A percentile compares a stretch with the other conserved stretches of the same genome.
Evolutionary conservation across 2,113 vertebrate genomes (phyloP).

Genomic region (Condylura cristata): DNA sequence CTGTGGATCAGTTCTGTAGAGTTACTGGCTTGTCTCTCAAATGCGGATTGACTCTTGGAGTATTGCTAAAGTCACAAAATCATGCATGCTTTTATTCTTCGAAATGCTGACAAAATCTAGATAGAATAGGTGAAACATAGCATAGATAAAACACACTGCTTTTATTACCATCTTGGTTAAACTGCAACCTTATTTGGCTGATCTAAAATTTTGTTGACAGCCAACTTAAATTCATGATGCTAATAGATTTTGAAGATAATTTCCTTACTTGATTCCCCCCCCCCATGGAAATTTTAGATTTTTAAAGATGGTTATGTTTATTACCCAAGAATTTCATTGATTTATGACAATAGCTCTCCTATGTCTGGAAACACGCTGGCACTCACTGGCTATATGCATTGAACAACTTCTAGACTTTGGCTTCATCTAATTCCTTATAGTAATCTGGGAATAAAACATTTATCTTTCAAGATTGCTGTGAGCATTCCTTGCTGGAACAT

Average conservation of each 20-base stretch:
- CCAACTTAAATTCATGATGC: not conserved
- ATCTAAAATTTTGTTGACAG: slow-evolving; percentile 18
- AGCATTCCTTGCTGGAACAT: not conserved
- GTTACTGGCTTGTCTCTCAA: not conserved
- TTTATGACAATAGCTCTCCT: not conserved
- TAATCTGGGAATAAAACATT: not conserved
- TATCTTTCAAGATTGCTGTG: not conserved
- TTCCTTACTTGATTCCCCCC: not conserved
- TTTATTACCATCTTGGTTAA: not conserved
- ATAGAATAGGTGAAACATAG: not conserved
- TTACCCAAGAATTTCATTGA: not conserved
- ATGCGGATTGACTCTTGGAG: too few relatives aligned
- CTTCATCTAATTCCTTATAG: not conserved
- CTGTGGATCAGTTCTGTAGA: not conserved
- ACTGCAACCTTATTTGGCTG: not conserved
- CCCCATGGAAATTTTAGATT: not conserved
- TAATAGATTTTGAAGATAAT: not conserved
- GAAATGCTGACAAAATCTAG: not conserved
- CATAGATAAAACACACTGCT: not conserved
- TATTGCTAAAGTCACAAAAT: not conserved
- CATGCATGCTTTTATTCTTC: not conserved
- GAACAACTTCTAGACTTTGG: not conserved
- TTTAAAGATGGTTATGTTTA: not conserved
- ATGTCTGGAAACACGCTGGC: not conserved
- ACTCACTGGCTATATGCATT: not conserved